Base-by-base conservation (phyloP, 1,140 invertebrate species). In the Drosophila biarmipes region DNA sequence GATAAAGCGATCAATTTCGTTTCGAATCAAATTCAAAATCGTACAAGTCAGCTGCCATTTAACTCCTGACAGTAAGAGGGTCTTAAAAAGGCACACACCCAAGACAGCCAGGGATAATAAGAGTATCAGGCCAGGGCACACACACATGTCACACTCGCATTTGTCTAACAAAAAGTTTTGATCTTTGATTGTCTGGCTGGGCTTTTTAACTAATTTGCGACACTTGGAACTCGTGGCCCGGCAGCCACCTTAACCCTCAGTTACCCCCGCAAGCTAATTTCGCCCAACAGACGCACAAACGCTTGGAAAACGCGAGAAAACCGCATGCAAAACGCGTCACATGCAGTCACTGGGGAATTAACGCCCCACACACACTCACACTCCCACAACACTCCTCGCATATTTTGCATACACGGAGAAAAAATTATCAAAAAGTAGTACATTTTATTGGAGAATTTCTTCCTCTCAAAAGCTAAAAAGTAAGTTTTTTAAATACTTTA, bases 131-230 rank as follows among this genome's bases (percentile, higher is more conserved):
- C 11, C 46, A 42, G 15, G 43, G 11, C 34, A 35, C 48, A 35
- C 45, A 29, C 76, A 68, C 48, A 42, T 40, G 43, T 51, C 59
- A 29, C 61, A 43, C 46, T 27, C 54, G 19, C 74, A 78, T 82
- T 86, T 78, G 78, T 69, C 81, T 87, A 87, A 87, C 84, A 84
- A 63, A 66, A 84, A 84, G 79, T 84, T 89, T 73, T 79, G 71
- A 87, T 87, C 84, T 87, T 87, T 87, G 79, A 87, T 87, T 87
- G 82, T 89, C 67, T 89, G 79, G 46, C 62, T 79, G 66, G 82
- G 79, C 79, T 87, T 87, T 89, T 89, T 87, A 89, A 82, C 84
- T 87, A 87, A 87, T 87, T 87, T 87, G 84, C 59, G 56, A 67
- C 82, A 86, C 78, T 45, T 27, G 49, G 64, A 43, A 46, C 40